Conservation (phyloP, 2,113 vertebrate species). For the Carassius carassius region DNA sequence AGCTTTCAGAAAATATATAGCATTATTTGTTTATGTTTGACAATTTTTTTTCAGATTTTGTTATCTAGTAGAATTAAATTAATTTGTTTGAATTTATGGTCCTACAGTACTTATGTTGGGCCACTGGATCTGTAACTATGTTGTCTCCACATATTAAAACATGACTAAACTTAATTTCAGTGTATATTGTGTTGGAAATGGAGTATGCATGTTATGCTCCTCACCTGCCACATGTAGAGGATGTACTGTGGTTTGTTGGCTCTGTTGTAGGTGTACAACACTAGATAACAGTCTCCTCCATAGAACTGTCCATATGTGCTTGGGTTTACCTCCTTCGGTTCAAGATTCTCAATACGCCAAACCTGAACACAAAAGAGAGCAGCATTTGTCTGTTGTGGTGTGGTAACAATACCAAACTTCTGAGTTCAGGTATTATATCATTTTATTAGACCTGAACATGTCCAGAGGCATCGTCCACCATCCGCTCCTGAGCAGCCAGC, state of each 20-base stretch:
- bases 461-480: conserved; percentile 88
- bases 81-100: background rate
- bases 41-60: background rate
- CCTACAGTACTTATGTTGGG: background rate
- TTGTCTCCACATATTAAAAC: background rate
- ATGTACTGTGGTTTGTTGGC: conserved; percentile 78
- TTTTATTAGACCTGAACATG: conserved; percentile 75
- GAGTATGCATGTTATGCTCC: conserved; percentile 10
- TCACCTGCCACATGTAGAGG: conserved; percentile 92
- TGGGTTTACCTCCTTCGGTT: conserved; percentile 79
- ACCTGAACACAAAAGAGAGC: conserved; percentile 69
- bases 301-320: conserved; percentile 85
- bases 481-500: conserved; percentile 85
- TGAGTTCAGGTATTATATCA: background rate
- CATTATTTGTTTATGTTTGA: background rate
- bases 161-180: background rate
- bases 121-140: background rate
- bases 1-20: background rate
- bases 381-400: background rate
- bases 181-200: background rate
- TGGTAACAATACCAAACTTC: background rate
- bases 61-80: background rate
- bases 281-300: conserved; percentile 88
- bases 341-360: conserved; percentile 86
- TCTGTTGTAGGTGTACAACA: conserved; percentile 84